A percentile compares a stretch with the other conserved stretches of the same genome.
Evolutionary conservation across 1,140 invertebrate genomes (phyloP).

Genomic region (Acromyrmex echinatior): DNA sequence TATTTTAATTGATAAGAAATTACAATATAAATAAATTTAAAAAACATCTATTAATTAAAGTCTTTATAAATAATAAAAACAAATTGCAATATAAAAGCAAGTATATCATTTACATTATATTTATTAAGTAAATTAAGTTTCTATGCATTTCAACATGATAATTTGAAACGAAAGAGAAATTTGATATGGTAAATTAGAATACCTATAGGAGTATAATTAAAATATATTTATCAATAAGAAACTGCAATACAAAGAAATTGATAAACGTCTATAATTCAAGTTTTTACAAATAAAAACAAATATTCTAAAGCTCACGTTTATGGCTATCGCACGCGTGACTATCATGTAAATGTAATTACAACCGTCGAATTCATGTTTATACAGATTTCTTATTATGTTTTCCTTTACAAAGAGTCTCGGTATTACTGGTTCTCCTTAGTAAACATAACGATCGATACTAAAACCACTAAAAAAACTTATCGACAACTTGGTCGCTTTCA

Average conservation of each 20-base stretch:
- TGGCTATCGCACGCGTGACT: too few relatives aligned
- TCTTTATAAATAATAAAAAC: neutral
- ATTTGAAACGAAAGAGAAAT: neutral
- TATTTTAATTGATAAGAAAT: neutral
- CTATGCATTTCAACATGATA: neutral
- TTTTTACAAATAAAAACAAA: neutral
- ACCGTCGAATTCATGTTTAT: neutral
- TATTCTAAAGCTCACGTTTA: neutral
- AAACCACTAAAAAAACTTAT: neutral
- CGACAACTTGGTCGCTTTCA: neutral
- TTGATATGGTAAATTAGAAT: neutral
- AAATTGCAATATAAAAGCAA: neutral
- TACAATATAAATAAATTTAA: neutral
- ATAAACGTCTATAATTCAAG: neutral
- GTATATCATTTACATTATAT: neutral
- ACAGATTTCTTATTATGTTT: conserved; percentile 27
- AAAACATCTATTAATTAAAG: neutral
- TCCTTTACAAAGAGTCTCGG: neutral
- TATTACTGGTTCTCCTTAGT: neutral
- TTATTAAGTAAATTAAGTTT: neutral
- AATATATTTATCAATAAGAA: neutral
- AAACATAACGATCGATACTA: neutral
- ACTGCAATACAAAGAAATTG: neutral
- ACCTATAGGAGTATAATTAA: neutral
- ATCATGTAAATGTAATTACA: neutral